Conservation (phyloP, 2,797 vertebrate species). For the Pipistrellus pipistrellus region DNA sequence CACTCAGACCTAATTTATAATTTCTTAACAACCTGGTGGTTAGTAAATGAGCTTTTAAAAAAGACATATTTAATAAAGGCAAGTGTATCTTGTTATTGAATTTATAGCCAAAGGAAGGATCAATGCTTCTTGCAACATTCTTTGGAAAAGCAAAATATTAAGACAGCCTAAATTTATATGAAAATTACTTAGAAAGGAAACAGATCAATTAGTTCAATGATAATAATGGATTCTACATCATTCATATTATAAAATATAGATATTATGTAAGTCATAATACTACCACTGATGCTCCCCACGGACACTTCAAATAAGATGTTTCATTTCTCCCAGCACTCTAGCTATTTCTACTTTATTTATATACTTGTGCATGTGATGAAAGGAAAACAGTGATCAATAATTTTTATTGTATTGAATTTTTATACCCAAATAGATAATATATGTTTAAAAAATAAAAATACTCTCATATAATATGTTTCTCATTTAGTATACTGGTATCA, state of each 20-base stretch:
- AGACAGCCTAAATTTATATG: neutral
- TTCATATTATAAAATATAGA: neutral
- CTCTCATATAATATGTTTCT: neutral
- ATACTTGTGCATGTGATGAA: neutral
- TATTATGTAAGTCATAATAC: no score
- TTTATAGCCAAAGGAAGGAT: neutral
- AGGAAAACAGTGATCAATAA: neutral
- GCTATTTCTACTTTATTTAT: neutral
- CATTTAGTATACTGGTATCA: neutral
- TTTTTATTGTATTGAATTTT: neutral
- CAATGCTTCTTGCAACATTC: neutral
- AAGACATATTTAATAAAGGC: conserved; percentile 1
- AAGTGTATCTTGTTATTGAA: conserved; percentile 11
- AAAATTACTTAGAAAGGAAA: conserved; percentile 14
- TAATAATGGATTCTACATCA: neutral
- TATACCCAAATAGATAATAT: neutral
- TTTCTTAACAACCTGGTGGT: neutral
- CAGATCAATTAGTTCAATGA: neutral
- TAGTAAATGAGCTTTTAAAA: neutral
- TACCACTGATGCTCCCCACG: neutral
- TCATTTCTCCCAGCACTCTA: neutral
- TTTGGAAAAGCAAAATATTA: neutral
- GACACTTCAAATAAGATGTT: neutral
- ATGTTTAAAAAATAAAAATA: neutral
- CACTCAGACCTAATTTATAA: neutral